phyloP scores from a whole-genome alignment of 2,113 vertebrate genomes.

The Morone chrysops region DNA sequence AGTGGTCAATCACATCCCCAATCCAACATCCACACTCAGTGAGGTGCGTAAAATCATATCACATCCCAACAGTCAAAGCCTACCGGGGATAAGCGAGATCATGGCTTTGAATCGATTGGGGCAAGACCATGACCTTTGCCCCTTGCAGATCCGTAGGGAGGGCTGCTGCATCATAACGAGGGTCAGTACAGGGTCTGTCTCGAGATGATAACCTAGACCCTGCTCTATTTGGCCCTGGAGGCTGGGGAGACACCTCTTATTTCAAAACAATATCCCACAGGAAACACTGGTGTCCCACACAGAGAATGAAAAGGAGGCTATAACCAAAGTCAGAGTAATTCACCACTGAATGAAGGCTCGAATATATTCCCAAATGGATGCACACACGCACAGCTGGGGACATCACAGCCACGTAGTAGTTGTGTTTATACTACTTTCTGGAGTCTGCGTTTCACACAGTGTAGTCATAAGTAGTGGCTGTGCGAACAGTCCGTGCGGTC shows the following conservation, averaged over 20 bases:
- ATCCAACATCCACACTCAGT: constrained; percentile 1
- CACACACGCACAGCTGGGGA: too few species aligned
- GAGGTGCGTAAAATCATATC: constrained; percentile 28
- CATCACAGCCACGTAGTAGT: too few species aligned
- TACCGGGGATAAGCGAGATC: constrained; percentile 10
- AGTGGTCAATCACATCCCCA: constrained; percentile 13
- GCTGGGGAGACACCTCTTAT: constrained; percentile 2
- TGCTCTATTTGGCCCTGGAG: constrained; percentile 1
- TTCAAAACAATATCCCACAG: constrained; percentile 26
- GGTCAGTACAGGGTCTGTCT: constrained; percentile 22
- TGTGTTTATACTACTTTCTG: too few species aligned
- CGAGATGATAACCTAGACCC: constrained; percentile 53
- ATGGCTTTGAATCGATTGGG: constrained; percentile 58
- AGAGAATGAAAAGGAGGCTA: neutral
- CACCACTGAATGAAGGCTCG: neutral
- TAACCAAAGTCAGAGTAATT: neutral
- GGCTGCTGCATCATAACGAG: constrained; percentile 51
- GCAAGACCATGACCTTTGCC: constrained; percentile 54
- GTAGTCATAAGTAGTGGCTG: too few species aligned
- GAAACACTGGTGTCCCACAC: neutral
- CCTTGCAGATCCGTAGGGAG: constrained; percentile 41
- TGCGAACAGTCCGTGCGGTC: too few species aligned
- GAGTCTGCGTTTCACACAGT: too few species aligned
- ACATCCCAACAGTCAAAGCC: constrained; percentile 32
- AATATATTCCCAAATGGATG: too few species aligned